phyloP scores from a whole-genome alignment of 1,140 invertebrate genomes.

The Aphelinus certus region DNA sequence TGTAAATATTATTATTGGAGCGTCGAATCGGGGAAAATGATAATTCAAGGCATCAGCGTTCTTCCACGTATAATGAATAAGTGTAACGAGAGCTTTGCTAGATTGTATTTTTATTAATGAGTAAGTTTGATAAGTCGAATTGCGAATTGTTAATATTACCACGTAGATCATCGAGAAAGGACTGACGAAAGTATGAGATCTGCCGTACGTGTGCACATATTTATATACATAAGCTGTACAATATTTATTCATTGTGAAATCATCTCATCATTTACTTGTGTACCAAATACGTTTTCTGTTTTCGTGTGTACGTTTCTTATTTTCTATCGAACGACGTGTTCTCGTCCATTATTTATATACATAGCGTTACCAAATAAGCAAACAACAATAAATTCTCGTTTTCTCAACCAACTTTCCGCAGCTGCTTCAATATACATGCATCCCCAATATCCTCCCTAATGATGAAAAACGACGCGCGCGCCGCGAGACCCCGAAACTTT shows the following conservation, averaged over 20 bases:
- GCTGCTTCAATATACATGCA: neutral
- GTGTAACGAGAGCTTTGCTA: too few relatives aligned
- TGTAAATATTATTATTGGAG: slow-evolving; percentile 16
- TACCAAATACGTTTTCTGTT: slow-evolving; percentile 8
- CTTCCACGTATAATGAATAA: neutral
- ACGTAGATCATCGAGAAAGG: neutral
- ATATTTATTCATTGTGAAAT: slow-evolving; percentile 9
- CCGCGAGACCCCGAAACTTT: too few relatives aligned
- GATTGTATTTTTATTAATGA: too few relatives aligned
- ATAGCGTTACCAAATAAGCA: too few relatives aligned
- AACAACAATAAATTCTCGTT: neutral
- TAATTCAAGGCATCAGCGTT: neutral
- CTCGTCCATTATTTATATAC: too few relatives aligned
- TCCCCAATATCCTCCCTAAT: too few relatives aligned
- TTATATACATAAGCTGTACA: neutral
- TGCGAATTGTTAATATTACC: too few relatives aligned
- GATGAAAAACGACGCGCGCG: too few relatives aligned
- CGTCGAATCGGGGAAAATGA: neutral
- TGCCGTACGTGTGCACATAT: neutral
- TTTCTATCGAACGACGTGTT: neutral
- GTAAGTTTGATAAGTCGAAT: too few relatives aligned
- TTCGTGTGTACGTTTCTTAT: neutral
- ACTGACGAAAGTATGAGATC: slow-evolving; percentile 10
- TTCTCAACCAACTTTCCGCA: neutral
- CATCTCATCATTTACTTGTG: slow-evolving; percentile 1